Conservation (phyloP, 2,113 vertebrate genomes). For the Edolisoma coerulescens region DNA sequence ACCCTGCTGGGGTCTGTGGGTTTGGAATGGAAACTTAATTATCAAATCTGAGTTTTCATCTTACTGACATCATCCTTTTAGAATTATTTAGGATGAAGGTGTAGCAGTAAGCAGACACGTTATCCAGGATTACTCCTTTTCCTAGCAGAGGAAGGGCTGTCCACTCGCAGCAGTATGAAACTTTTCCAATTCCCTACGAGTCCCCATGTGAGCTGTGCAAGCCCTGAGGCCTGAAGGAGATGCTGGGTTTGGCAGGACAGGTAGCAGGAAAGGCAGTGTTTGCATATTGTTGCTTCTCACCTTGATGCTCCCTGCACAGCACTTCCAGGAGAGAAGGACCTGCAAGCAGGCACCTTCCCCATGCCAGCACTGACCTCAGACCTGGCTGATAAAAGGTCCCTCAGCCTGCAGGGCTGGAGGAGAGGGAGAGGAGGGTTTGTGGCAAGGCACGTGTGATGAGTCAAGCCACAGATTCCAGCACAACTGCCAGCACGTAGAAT, state of each 20-base stretch:
- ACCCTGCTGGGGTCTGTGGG: accelerated
- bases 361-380: not conserved
- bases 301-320: not conserved
- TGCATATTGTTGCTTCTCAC: not conserved
- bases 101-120: not conserved
- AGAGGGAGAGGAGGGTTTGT: not conserved
- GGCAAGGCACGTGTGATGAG: not conserved
- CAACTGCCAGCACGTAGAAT: not conserved
- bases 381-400: not conserved
- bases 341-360: not conserved
- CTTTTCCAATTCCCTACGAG: accelerated
- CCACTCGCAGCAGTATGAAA: not conserved
- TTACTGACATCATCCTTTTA: not conserved
- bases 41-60: not conserved
- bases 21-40: not conserved
- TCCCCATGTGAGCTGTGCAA: not conserved
- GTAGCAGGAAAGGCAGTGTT: accelerated
- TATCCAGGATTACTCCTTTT: not conserved
- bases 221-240: not conserved
- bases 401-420: not conserved
- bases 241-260: not conserved
- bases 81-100: not conserved
- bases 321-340: not conserved
- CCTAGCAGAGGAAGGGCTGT: not conserved
- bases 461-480: not conserved